Base-by-base conservation (phyloP, 2,797 vertebrate genomes). In the Meda fulgida region DNA sequence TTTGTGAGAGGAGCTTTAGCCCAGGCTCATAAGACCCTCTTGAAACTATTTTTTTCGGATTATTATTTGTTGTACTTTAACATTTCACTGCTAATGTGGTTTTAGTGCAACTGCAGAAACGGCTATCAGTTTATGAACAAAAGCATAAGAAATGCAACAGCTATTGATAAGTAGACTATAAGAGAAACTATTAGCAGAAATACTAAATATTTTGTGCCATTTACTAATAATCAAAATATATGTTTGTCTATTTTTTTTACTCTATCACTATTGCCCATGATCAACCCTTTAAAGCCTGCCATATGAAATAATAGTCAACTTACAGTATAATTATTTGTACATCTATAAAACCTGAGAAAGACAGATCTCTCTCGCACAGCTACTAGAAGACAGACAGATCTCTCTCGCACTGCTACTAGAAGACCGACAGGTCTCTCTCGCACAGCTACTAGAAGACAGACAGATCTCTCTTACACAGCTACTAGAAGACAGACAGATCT, bases 1-100 rank as follows among this genome's bases (percentile, higher is more conserved):
- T 65, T 53, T 51, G n/a, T 40, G 14, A 65, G 48, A 53, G 19
- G 46, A 78, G 48, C 7, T 84, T n/a, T 43, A 86, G 58, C 48
- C 11, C 6, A 43, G 29, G 18, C 60, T 58, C 40, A 34, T 67
- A 38, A 72, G 26, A n/a, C 43, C 46, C n/a, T 2, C 19, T 65
- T 9, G 3, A 21, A 46, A 18, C 23, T 23, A 53, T n/a, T 16
- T 38, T 38, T 7, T 38, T 77, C 51, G 26, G 11, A 26, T 26
- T 58, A 77, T 10, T 58, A 40, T 58, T 43, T 21, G n/a, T n/a
- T 16, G 7, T 46, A 26, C 14, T 26, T 60, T 40, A 10, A 7
- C 1, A 31, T 31, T 65, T 65, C 6, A 69, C 23, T 7, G 13
- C 31, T 26, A 18, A 58, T n/a, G 13, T n/a, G 6, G 7, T 58